Percentiles rank a stretch among this genome's conserved stretches.
phyloP scores from a whole-genome alignment of 2,888 invertebrate species.

The Bombylius major region DNA sequence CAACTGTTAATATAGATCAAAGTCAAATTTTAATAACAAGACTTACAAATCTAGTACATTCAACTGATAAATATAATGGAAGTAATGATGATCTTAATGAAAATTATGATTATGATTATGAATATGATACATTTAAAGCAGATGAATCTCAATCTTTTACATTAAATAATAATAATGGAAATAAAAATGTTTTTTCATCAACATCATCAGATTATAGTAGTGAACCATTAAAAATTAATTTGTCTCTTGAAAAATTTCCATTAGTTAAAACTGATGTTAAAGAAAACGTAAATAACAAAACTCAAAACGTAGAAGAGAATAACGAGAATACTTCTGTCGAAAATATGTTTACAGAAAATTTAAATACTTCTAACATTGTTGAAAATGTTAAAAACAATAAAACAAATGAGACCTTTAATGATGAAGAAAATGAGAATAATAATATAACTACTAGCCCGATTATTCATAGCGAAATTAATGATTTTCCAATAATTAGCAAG shows the following conservation, averaged over 20 bases:
- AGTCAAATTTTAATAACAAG: conserved; percentile 19
- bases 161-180: not conserved
- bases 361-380: too few species aligned
- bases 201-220: conserved; percentile 16
- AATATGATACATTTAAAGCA: conserved; percentile 17
- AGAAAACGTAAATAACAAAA: conserved; percentile 2
- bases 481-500: too few species aligned
- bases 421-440: too few species aligned
- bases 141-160: conserved; percentile 7
- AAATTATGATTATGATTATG: conserved; percentile 28
- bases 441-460: too few species aligned
- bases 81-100: not conserved
- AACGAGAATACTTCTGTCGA: too few species aligned
- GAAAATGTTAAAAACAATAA: too few species aligned
- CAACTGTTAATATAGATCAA: conserved; percentile 27
- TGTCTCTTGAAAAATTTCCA: conserved; percentile 30
- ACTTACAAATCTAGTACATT: conserved; percentile 18
- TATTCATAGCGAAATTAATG: too few species aligned
- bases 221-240: conserved; percentile 33
- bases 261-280: conserved; percentile 4
- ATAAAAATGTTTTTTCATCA: not conserved
- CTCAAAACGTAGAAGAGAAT: conserved; percentile 2
- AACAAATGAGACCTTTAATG: too few species aligned
- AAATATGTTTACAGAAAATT: too few species aligned
- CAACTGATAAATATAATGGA: conserved; percentile 7